Evolutionary conservation across 30 jellyfish, hydroid and myxozoan species (phyloP).

Genomic region (Catostylus mosaicus): DNA sequence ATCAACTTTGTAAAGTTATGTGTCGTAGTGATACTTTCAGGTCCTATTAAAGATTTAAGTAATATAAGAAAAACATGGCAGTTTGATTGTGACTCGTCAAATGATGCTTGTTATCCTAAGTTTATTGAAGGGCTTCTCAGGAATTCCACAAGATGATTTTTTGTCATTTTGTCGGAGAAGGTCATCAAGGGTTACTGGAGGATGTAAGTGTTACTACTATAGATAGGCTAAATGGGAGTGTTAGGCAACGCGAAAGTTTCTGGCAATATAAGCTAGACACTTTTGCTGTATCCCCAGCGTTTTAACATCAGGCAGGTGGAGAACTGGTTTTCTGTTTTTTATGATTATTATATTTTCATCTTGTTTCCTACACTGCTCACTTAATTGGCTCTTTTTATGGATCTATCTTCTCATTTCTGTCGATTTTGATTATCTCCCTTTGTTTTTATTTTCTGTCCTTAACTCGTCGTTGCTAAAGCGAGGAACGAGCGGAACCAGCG

Average conservation of each 20-base stretch:
- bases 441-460: too few relatives aligned
- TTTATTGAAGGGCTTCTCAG: background rate
- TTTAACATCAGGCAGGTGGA: background rate
- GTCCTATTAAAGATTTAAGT: background rate
- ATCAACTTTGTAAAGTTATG: slow-evolving; percentile 10
- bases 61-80: background rate
- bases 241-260: background rate
- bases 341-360: too few relatives aligned
- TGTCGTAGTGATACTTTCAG: background rate
- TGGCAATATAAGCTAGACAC: background rate
- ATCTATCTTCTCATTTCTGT: too few relatives aligned
- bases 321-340: too few relatives aligned
- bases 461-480: too few relatives aligned
- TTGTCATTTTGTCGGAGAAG: background rate
- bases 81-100: too few relatives aligned
- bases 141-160: background rate
- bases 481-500: too few relatives aligned
- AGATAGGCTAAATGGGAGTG: background rate
- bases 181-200: background rate
- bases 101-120: background rate
- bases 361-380: too few relatives aligned
- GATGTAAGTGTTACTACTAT: background rate
- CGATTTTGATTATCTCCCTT: too few relatives aligned
- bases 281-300: too few relatives aligned
- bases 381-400: too few relatives aligned